Evolutionary conservation across 2,888 invertebrate genomes (phyloP), one percentile per base, ranked within the genome.

Genomic region (Napeogenes sylphis): DNA sequence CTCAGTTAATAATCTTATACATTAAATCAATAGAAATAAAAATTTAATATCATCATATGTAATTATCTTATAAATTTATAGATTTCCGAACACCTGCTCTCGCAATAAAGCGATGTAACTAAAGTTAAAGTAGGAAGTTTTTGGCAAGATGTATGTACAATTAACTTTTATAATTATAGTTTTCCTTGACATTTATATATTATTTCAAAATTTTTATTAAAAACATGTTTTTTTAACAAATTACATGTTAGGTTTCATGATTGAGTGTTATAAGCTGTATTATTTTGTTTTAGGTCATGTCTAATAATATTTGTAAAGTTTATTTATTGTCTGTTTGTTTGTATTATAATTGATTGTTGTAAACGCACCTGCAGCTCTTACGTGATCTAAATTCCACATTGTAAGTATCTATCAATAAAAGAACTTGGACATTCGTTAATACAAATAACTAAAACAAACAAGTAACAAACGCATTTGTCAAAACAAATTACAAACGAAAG

Each of bases 131-230:
- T 66, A 65, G 61, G 66, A 68, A 69, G 65, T 65, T 53, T 59
- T 66, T 51, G 14, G 60, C 65, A 64, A 68, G 57, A 65, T 56
- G 57, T 57, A 35, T 53, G 53, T 57, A 42, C 56, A 63, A 68
- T 68, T 66, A 65, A 62, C 56, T 63, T 63, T 67, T 57, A 66
- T 63, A 71, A 71, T 67, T 64, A 70, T 69, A 67, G 69, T 73
- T 77, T 71, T 70, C 80, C 82, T 82, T 81, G 82, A 80, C 80
- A 81, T 83, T 82, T 81, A 70, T 71, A 63, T 58, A 71, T 62
- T 67, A 63, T 60, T 51, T 30, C n/a, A 10, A 51, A 30, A 51
- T 30, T 51, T 51, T 51, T 54, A 66, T 45, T 56, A 45, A 58
- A 61, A 54, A 59, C 21, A 21, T 21, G 21, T 61, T 58, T 56